These are phyloP conservation scores for Tipula confusa DNA, from an alignment of 2,888 invertebrate species.

Conservation along the genomic window DNA sequence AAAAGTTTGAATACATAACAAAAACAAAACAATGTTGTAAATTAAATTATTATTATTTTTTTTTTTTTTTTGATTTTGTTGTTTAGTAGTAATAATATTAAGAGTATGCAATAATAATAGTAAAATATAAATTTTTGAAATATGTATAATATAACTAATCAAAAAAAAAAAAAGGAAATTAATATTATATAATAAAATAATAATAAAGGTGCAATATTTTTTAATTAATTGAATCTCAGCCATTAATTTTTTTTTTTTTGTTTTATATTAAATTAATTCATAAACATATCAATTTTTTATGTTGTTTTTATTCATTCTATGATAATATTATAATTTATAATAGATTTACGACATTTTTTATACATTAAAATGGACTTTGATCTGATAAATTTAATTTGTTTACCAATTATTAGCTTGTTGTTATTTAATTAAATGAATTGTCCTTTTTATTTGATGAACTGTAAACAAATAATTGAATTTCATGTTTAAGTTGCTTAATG, in stretches of 20 bases:
- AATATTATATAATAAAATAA: neutral
- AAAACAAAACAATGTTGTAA: neutral
- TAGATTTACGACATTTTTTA: conserved; percentile 29
- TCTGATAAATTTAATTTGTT: neutral
- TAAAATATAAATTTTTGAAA: neutral
- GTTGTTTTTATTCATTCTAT: conserved; percentile 27
- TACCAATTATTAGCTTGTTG: neutral
- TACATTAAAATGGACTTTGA: conserved; percentile 30
- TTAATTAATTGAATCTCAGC: conserved; percentile 26
- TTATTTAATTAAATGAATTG: neutral
- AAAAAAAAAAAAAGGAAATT: conserved; percentile 20
- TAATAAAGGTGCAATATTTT: conserved; percentile 25
- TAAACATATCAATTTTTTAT: neutral
- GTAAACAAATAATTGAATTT: neutral
- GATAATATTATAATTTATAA: conserved; percentile 28
- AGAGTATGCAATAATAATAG: conserved; percentile 12
- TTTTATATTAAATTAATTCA: conserved; percentile 27
- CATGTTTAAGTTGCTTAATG: neutral
- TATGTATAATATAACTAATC: neutral
- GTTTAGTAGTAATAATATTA: neutral
- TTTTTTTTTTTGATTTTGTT: neutral
- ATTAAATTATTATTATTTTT: neutral
- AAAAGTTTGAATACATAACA: neutral
- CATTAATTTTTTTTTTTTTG: neutral
- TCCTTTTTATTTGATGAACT: conserved; percentile 17